Evolutionary conservation across 2,888 invertebrate species (phyloP).

Genomic region (Desoria tigrina): DNA sequence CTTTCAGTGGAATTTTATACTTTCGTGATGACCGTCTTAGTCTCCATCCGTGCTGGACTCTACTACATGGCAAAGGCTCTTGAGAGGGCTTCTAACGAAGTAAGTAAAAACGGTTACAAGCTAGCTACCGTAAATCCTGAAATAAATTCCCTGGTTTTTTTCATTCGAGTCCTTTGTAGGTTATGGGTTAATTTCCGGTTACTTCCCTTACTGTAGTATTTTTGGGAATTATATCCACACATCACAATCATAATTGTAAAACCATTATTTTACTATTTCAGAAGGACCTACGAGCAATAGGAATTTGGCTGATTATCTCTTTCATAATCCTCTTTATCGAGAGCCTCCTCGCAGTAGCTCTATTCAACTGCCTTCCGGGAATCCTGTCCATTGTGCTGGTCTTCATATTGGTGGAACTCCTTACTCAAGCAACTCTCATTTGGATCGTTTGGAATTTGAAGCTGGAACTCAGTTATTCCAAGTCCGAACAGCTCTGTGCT

Average conservation of each 20-base stretch:
- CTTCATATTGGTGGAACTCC: constrained; percentile 9
- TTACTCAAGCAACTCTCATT: constrained; percentile 7
- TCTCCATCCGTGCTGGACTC: not conserved
- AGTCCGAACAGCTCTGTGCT: no score
- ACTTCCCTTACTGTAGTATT: no score
- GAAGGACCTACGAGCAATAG: constrained; percentile 1
- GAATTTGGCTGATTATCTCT: not conserved
- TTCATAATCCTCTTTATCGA: not conserved
- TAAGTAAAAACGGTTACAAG: no score
- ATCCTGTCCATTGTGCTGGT: not conserved
- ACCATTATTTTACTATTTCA: no score
- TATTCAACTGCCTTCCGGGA: constrained; percentile 7
- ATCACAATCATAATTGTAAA: no score
- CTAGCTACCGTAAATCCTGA: no score
- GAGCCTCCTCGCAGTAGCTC: constrained; percentile 1
- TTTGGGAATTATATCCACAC: no score
- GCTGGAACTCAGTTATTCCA: not conserved
- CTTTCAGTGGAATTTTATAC: constrained; percentile 6
- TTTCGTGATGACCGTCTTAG: not conserved
- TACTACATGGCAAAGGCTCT: constrained; percentile 7
- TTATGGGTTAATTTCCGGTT: no score
- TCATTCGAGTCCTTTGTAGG: no score
- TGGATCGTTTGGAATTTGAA: constrained; percentile 16
- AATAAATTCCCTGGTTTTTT: no score
- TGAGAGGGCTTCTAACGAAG: no score